phyloP scores from a whole-genome alignment of 2,888 invertebrate species.

The Amblyteles armatorius region DNA sequence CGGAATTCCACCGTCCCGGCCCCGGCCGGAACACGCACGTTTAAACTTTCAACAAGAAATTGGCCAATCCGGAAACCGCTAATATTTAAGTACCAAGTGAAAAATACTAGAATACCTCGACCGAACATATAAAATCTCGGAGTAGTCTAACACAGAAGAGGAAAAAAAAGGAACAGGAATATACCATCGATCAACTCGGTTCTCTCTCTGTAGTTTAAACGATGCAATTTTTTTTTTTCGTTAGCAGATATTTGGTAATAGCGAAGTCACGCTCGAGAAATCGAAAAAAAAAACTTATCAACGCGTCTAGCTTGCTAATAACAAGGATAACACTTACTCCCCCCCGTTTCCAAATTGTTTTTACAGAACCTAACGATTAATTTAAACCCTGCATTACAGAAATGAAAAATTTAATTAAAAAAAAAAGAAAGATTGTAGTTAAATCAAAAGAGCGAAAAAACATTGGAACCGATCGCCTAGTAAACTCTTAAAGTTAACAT shows the following conservation, averaged over 20 bases:
- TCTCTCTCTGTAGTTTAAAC: constrained; percentile 29
- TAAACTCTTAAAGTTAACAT: constrained; percentile 10
- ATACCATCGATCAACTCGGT: background rate
- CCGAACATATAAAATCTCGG: constrained; percentile 38
- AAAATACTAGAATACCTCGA: constrained; percentile 39
- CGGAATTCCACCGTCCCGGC: constrained; percentile 6
- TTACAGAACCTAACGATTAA: constrained; percentile 61
- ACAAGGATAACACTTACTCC: constrained; percentile 66
- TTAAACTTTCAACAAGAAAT: constrained; percentile 29
- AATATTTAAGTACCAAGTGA: constrained; percentile 50
- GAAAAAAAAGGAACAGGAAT: constrained; percentile 3
- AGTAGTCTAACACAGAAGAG: constrained; percentile 1
- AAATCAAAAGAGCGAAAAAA: constrained; percentile 39
- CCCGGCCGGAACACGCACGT: background rate
- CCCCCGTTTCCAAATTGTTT: constrained; percentile 42
- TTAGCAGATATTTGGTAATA: constrained; percentile 66
- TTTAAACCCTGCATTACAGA: constrained; percentile 60
- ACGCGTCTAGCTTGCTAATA: constrained; percentile 64
- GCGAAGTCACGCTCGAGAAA: constrained; percentile 59
- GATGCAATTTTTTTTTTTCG: constrained; percentile 28
- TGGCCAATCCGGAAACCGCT: constrained; percentile 8
- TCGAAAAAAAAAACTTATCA: constrained; percentile 54
- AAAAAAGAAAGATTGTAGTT: constrained; percentile 16
- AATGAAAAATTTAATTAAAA: constrained; percentile 4
- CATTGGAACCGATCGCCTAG: constrained; percentile 7